phyloP scores from a whole-genome alignment of 2,797 vertebrate genomes.

The Eulemur mongoz region DNA sequence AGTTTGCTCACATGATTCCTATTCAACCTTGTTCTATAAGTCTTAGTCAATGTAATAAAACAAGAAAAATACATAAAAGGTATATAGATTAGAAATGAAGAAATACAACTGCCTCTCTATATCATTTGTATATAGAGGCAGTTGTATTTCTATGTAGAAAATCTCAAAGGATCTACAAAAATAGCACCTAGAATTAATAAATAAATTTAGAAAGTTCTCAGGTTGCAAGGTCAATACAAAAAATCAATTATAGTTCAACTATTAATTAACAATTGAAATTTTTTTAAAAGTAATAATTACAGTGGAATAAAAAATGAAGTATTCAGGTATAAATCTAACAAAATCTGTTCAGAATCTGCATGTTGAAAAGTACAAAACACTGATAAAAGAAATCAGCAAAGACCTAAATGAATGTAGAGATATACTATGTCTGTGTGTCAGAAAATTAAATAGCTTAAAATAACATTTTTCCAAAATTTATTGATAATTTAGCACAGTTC shows the following conservation, averaged over 20 bases:
- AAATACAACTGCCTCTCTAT: background rate
- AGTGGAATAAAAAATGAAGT: background rate
- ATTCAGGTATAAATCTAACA: background rate
- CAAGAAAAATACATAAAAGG: background rate
- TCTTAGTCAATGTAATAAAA: background rate
- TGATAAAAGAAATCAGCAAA: background rate
- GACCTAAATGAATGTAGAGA: background rate
- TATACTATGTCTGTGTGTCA: background rate
- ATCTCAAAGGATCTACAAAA: background rate
- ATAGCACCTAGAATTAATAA: background rate
- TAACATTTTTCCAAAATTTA: background rate
- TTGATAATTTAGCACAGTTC: background rate
- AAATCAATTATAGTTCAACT: background rate
- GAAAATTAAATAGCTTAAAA: background rate
- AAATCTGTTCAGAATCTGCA: background rate
- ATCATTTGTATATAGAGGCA: too few species aligned
- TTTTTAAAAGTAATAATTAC: background rate
- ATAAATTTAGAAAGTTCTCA: background rate
- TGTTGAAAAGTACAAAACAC: background rate
- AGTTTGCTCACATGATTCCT: background rate
- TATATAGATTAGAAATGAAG: background rate
- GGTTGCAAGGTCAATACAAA: background rate
- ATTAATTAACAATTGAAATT: background rate
- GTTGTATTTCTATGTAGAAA: background rate
- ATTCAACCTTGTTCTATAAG: background rate